phyloP scores from a whole-genome alignment of 2,888 invertebrate species.

The Alloscopus bannaensis region DNA sequence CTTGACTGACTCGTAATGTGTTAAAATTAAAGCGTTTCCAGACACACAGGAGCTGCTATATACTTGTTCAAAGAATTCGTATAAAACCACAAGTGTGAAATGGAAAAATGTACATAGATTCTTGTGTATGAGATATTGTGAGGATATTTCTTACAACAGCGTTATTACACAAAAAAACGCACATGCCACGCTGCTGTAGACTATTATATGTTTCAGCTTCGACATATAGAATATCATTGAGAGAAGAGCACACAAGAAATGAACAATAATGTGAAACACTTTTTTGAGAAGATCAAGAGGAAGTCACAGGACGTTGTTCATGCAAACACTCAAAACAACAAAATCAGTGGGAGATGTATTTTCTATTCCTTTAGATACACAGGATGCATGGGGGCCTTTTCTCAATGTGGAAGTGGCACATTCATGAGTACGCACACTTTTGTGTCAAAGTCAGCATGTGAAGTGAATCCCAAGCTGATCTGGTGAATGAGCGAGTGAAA shows the following conservation, averaged over 20 bases:
- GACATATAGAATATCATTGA: conserved; percentile 32
- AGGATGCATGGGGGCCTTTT: not conserved
- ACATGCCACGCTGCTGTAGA: conserved; percentile 54
- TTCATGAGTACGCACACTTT: conserved; percentile 33
- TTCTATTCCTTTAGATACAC: too few species aligned
- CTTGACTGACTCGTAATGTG: conserved; percentile 31
- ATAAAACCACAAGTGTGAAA: too few species aligned
- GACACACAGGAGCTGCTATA: too few species aligned
- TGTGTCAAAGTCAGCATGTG: conserved; percentile 61
- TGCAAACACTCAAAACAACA: conserved; percentile 53
- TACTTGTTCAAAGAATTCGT: too few species aligned
- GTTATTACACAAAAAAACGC: conserved; percentile 28
- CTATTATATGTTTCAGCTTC: conserved; percentile 5
- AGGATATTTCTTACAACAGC: not conserved
- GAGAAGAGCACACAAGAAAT: conserved; percentile 17
- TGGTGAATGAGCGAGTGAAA: conserved; percentile 52
- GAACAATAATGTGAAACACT: conserved; percentile 28
- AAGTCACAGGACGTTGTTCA: conserved; percentile 50
- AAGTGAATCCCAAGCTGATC: conserved; percentile 47
- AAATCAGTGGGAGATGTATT: conserved; percentile 56
- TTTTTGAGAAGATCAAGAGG: conserved; percentile 25
- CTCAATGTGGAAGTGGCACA: conserved; percentile 13
- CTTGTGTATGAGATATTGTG: not conserved
- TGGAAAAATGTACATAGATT: too few species aligned
- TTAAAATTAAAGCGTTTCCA: not conserved